Percentiles rank a stretch among this genome's conserved stretches.
Conservation (phyloP, 2,113 vertebrate genomes). For the Eulemur macaco region DNA sequence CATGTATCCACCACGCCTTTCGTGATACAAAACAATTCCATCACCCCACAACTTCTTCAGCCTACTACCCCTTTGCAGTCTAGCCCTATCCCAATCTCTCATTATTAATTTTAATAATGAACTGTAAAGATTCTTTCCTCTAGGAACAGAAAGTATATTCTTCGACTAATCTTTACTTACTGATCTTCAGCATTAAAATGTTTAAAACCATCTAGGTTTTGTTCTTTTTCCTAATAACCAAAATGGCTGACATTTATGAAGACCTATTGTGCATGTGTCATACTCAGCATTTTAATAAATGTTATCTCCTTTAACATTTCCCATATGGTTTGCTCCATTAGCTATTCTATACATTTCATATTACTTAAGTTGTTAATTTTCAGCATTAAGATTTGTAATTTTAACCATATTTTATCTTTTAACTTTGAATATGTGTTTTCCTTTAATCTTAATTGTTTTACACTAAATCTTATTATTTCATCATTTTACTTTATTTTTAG, state of each 20-base stretch:
- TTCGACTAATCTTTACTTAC: rapidly evolving
- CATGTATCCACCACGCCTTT: rapidly evolving
- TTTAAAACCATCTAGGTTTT: not conserved
- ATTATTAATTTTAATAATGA: not conserved
- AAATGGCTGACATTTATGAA: not conserved
- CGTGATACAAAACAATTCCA: too few relatives aligned
- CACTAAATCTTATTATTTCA: not conserved
- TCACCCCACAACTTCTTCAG: not conserved
- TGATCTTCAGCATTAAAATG: not conserved
- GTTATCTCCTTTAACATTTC: not conserved
- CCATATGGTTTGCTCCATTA: not conserved
- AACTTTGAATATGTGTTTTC: not conserved
- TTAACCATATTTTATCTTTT: not conserved
- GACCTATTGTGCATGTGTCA: not conserved
- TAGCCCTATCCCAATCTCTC: too few relatives aligned
- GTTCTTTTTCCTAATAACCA: not conserved
- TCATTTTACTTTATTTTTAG: not conserved
- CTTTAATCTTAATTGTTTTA: not conserved
- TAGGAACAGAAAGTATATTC: not conserved
- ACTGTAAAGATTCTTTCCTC: not conserved
- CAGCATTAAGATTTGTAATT: not conserved
- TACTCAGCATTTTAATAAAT: not conserved
- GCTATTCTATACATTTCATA: not conserved
- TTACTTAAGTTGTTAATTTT: not conserved
- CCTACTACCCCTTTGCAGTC: not conserved